Evolutionary conservation across 2,888 invertebrate species (phyloP).

Genomic region (Gryllus longicercus): DNA sequence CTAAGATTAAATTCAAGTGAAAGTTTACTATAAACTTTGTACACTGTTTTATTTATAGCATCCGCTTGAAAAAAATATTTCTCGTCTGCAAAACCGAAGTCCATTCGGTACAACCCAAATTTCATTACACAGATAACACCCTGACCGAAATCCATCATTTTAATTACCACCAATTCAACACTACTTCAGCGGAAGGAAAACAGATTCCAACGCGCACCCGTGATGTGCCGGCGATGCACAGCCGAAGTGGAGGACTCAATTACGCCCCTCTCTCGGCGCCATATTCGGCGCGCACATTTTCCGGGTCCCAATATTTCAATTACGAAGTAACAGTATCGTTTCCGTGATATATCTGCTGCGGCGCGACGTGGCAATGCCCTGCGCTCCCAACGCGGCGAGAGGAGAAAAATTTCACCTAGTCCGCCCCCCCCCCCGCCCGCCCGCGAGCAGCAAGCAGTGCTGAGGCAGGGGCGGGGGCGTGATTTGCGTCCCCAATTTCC

Average conservation of each 20-base stretch:
- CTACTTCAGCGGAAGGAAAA: too few relatives aligned
- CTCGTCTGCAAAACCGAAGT: too few relatives aligned
- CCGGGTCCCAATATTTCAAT: background rate
- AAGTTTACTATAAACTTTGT: too few relatives aligned
- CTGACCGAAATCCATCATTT: too few relatives aligned
- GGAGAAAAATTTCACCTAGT: background rate
- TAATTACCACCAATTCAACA: too few relatives aligned
- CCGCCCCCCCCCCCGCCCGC: background rate
- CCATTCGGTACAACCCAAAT: too few relatives aligned
- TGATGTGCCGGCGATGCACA: too few relatives aligned
- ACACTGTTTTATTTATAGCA: too few relatives aligned
- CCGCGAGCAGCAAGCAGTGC: background rate
- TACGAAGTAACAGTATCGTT: background rate
- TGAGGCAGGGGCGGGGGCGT: background rate
- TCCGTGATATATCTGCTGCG: background rate
- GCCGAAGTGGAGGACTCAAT: background rate
- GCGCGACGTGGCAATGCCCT: background rate
- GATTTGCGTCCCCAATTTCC: conserved; percentile 17
- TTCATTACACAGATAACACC: too few relatives aligned
- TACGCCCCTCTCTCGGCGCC: background rate
- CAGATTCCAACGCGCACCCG: too few relatives aligned
- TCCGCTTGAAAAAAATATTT: too few relatives aligned
- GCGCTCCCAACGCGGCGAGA: background rate
- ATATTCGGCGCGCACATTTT: background rate
- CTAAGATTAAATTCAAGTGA: too few relatives aligned